Base-by-base conservation (phyloP, 53 echinoderm and acorn worm genomes). In the Mesocentrotus franciscanus region DNA sequence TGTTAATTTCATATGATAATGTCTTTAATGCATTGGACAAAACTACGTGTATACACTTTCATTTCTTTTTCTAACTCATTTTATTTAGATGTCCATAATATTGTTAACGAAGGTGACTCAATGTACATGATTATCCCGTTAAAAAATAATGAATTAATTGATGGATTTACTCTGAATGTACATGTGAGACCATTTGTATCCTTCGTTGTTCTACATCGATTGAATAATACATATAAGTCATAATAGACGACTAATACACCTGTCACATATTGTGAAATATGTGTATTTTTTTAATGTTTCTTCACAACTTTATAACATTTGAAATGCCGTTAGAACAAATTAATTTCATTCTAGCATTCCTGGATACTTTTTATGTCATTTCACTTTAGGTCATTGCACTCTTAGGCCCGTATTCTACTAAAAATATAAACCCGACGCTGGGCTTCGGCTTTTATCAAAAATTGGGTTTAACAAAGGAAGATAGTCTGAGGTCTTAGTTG, bases 41-140 rank as follows among this genome's bases (percentile, higher is more conserved):
- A 36, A 8, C 76, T 49, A 49, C 49, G 6, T 49, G 49, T 49
- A 49, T 49, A 49, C 49, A 49, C 33, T 76, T 76, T 76, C 81
- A 81, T 36, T 42, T 81, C 81, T 81, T 64, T 64, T 64, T 36
- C 36, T 81, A 81, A 81, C 42, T 20, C 81, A 39, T 81, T 81
- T 42, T 42, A 81, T 39, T 42, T 81, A 20, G 39, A 9, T 81
- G 30, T 76, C 13, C 76, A 33, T 76, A 15, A 76, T 33, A 34
- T 72, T 34, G 20, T 81, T 42, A 5, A 18, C 36, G 42, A 42
- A 81, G 36, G 39, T 39, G 36, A 81, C 8, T 11, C 42, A 74
- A 30, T 74, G 13, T 74, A 32, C 29, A 68, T 24, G 24, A 68
- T 22, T 68, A 68, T 68, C 24, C 68, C 68, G 13, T 74, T 74